Percentiles rank a stretch among this genome's conserved stretches.
phyloP scores from a whole-genome alignment of 2,797 vertebrate genomes.

The Pseudomugil tenellus region DNA sequence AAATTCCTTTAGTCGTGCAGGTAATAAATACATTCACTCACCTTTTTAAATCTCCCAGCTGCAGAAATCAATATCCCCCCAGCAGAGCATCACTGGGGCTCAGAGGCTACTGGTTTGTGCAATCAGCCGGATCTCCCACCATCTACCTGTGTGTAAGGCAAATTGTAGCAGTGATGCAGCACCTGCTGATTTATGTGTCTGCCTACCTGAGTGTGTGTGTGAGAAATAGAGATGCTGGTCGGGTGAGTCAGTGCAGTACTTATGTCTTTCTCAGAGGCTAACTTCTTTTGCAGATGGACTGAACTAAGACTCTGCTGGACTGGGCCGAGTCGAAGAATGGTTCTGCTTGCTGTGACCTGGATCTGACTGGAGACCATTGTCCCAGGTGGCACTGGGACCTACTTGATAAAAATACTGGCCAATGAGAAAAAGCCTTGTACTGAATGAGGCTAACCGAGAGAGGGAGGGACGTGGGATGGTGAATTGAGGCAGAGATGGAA shows the following conservation, averaged over 20 bases:
- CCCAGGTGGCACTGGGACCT: slow-evolving; percentile 86
- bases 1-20: slow-evolving; percentile 32
- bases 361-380: slow-evolving; percentile 80
- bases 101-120: slow-evolving; percentile 53
- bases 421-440: slow-evolving; percentile 79
- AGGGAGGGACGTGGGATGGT: slow-evolving; percentile 54
- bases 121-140: slow-evolving; percentile 34
- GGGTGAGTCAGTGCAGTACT: slow-evolving; percentile 50
- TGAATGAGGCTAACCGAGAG: slow-evolving; percentile 78
- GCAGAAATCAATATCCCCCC: slow-evolving; percentile 20
- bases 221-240: slow-evolving; percentile 29
- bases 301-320: slow-evolving; percentile 49
- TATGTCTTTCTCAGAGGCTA: slow-evolving; percentile 56
- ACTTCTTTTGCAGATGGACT: slow-evolving; percentile 54
- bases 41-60: slow-evolving; percentile 61
- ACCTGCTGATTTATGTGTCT: slow-evolving; percentile 52
- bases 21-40: slow-evolving; percentile 51
- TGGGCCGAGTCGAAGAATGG: slow-evolving; percentile 53
- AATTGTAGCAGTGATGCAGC: slow-evolving; percentile 60
- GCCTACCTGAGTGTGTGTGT: slow-evolving; percentile 33
- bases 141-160: slow-evolving; percentile 48
- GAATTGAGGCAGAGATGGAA: slow-evolving; percentile 50
- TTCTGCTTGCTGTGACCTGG: slow-evolving; percentile 78
- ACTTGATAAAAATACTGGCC: slow-evolving; percentile 88
- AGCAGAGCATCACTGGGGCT: slow-evolving; percentile 36